Percentiles rank a stretch among this genome's conserved stretches.
These are phyloP conservation scores for Aptenodytes forsteri DNA, from an alignment of 2,113 vertebrate species.

Conservation along the genomic window DNA sequence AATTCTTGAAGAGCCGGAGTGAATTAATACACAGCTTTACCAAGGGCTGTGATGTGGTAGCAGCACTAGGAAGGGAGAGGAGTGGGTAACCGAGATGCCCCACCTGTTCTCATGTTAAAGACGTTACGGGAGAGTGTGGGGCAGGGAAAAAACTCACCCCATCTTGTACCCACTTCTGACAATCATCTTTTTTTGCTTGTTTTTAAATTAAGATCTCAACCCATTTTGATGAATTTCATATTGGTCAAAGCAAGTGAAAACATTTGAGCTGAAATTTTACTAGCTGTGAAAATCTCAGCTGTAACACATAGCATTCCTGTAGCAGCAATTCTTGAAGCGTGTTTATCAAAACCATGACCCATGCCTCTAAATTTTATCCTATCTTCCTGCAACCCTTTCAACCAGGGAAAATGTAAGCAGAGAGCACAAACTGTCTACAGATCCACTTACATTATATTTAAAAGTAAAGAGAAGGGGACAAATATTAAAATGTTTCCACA, in stretches of 20 bases:
- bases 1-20: not conserved
- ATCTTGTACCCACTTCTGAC: not conserved
- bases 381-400: not conserved
- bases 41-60: not conserved
- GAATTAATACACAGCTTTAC: not conserved
- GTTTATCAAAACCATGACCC: constrained; percentile 8
- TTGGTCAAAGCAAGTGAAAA: not conserved
- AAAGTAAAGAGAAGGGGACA: not conserved
- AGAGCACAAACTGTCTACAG: not conserved
- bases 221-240: not conserved
- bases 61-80: not conserved
- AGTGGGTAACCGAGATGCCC: not conserved
- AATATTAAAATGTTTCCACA: constrained; percentile 1
- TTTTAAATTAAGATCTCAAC: not conserved
- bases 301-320: not conserved
- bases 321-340: not conserved
- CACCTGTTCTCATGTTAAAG: not conserved
- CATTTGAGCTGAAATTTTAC: not conserved
- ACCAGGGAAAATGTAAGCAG: not conserved
- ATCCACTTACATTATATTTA: not conserved
- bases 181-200: not conserved
- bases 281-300: not conserved
- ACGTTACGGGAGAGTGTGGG: rapidly evolving
- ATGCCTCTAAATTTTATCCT: constrained; percentile 4
- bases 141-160: not conserved